phyloP scores from a whole-genome alignment of 2,888 invertebrate genomes.

The Lysandra coridon region DNA sequence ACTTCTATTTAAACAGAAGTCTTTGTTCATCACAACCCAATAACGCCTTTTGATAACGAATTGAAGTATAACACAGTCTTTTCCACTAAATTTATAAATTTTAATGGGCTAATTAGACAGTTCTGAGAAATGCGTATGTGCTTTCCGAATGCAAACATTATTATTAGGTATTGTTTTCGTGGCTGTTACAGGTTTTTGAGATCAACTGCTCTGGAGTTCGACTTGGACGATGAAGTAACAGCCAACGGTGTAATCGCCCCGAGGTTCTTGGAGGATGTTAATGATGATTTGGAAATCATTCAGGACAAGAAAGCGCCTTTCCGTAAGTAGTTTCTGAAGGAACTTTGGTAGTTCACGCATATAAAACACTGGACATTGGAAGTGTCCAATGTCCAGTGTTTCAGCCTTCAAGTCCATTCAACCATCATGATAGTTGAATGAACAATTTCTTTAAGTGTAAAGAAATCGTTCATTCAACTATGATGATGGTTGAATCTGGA shows the following conservation, averaged over 20 bases:
- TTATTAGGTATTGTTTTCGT: neutral
- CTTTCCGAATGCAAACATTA: neutral
- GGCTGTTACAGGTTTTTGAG: conserved; percentile 83
- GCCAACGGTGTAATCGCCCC: conserved; percentile 88
- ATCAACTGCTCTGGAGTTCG: conserved; percentile 87
- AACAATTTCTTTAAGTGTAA: too few relatives aligned
- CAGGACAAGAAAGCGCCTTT: conserved; percentile 91
- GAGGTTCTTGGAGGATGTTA: conserved; percentile 90
- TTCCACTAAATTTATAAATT: neutral
- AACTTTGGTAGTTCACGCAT: neutral
- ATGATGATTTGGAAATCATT: conserved; percentile 89
- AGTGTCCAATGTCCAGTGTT: too few relatives aligned
- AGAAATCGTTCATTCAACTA: too few relatives aligned
- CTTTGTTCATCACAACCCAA: neutral
- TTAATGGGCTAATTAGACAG: neutral
- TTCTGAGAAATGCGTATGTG: neutral
- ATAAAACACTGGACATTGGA: neutral
- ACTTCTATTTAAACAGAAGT: too few relatives aligned
- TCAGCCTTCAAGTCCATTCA: too few relatives aligned
- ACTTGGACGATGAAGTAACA: conserved; percentile 87
- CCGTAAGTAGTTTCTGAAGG: conserved; percentile 81
- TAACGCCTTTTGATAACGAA: neutral
- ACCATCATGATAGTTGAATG: too few relatives aligned
- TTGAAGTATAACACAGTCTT: neutral
- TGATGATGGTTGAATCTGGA: too few relatives aligned